Evolutionary conservation across 2,113 vertebrate genomes (phyloP).

Genomic region (Oncorhynchus masou): DNA sequence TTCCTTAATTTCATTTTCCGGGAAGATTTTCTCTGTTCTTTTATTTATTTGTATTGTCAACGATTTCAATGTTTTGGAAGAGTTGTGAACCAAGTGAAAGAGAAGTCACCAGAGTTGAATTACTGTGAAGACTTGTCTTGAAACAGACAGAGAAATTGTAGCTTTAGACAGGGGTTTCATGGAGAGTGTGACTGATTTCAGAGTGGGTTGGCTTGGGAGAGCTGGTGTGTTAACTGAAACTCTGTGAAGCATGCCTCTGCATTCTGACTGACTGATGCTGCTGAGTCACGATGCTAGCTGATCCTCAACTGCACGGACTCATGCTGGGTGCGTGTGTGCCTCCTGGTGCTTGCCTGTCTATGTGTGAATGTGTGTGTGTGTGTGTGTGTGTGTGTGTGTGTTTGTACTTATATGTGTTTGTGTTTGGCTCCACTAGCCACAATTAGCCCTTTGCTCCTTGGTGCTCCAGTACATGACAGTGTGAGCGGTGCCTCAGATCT

Average conservation of each 20-base stretch:
- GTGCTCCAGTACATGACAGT: too few species aligned
- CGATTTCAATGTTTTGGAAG: too few species aligned
- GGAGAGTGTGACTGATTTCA: background rate
- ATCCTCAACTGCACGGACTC: too few species aligned
- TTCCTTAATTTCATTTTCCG: background rate
- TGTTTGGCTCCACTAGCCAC: background rate
- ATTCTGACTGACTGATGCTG: slow-evolving; percentile 37
- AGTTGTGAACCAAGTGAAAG: too few species aligned
- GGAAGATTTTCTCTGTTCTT: too few species aligned
- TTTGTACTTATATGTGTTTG: slow-evolving; percentile 15
- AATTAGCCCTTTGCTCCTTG: background rate
- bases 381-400: background rate
- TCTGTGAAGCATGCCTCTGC: slow-evolving; percentile 7
- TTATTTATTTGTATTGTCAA: too few species aligned
- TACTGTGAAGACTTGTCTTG: too few species aligned
- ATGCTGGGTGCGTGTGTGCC: too few species aligned
- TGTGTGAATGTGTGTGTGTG: background rate
- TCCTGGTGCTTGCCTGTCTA: too few species aligned
- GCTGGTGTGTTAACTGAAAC: background rate
- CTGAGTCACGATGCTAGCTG: slow-evolving; percentile 53
- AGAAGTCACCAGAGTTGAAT: too few species aligned
- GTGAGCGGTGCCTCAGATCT: too few species aligned
- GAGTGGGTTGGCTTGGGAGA: background rate
- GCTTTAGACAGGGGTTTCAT: background rate
- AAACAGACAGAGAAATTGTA: too few species aligned